Conservation (phyloP, 2,113 vertebrate species). For the Panurus biarmicus region DNA sequence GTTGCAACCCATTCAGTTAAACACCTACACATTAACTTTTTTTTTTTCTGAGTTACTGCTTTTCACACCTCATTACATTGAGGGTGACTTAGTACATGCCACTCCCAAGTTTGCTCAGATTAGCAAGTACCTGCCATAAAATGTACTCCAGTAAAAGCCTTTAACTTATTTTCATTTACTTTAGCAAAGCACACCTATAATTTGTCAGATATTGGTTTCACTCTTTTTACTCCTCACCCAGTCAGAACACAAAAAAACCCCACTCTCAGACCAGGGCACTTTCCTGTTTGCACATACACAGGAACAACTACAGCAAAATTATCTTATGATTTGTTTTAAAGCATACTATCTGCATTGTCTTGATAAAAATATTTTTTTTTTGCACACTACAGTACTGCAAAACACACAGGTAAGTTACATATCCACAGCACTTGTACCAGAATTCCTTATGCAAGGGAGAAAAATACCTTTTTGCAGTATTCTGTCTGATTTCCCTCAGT, state of each 20-base stretch:
- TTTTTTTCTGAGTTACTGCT: not conserved
- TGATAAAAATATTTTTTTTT: not conserved
- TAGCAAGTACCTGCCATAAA: not conserved
- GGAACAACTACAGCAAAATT: not conserved
- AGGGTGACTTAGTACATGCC: not conserved
- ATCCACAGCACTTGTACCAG: not conserved
- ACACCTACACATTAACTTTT: not conserved
- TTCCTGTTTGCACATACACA: not conserved
- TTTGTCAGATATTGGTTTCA: not conserved
- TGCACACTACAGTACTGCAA: not conserved
- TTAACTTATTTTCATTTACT: not conserved
- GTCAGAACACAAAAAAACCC: not conserved
- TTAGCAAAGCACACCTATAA: not conserved
- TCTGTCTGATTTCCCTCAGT: slow-evolving; percentile 63
- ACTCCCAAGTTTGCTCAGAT: not conserved
- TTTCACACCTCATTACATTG: not conserved
- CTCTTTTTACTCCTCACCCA: not conserved
- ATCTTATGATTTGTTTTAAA: not conserved
- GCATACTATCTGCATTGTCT: not conserved
- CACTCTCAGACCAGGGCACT: not conserved
- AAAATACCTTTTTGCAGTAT: slow-evolving; percentile 66
- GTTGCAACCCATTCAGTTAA: not conserved
- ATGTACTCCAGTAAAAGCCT: not conserved
- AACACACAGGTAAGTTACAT: not conserved
- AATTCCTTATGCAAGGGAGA: not conserved